Base-by-base conservation (phyloP, 2,888 invertebrate species). In the Diarsia brunnea region DNA sequence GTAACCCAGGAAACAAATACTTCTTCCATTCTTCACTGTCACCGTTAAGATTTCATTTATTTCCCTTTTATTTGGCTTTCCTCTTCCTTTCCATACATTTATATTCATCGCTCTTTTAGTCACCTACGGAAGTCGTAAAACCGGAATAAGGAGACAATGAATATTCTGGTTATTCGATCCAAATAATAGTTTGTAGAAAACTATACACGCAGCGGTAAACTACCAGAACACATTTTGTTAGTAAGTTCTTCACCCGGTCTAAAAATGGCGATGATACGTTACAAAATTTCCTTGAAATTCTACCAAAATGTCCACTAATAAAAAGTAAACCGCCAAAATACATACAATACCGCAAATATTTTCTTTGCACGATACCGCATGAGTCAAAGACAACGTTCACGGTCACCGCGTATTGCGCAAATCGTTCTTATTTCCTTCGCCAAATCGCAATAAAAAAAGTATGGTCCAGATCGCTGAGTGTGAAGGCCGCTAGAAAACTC, bases 351-450 rank as follows among this genome's bases (percentile, higher is more conserved):
- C 53, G 75, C 70, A 74, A 81, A 81, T 81, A 77, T 79, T 79
- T 84, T 81, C 71, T 69, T 63, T 78, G 66, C 67, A 64, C 49
- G 69, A 53, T 77, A 82, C 83, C 64, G 80, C 73, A 84, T 89
- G 88, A 91, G 84, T 91, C 87, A 90, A 87, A 87, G 82, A 81
- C 79, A 81, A 75, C 79, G 86, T 91, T 93, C 93, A 93, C 92
- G 94, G 93, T 91, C 93, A 90, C 58, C 89, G 92, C 89, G 78
- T 79, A 82, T 91, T 92, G 88, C 90, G 89, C 88, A 91, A 91
- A 87, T 82, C 83, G 70, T 78, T 87, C 79, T 89, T 83, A 85
- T 89, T 90, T 90, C 87, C 87, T 87, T 87, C 73, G 58, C 66
- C 65, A 81, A 84, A 79, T 76, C 71, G 77, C 86, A 78, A 88